Percentiles rank a stretch among this genome's conserved stretches.
Conservation (phyloP, 2,797 vertebrate genomes). For the Schizopygopsis pylzovi region DNA sequence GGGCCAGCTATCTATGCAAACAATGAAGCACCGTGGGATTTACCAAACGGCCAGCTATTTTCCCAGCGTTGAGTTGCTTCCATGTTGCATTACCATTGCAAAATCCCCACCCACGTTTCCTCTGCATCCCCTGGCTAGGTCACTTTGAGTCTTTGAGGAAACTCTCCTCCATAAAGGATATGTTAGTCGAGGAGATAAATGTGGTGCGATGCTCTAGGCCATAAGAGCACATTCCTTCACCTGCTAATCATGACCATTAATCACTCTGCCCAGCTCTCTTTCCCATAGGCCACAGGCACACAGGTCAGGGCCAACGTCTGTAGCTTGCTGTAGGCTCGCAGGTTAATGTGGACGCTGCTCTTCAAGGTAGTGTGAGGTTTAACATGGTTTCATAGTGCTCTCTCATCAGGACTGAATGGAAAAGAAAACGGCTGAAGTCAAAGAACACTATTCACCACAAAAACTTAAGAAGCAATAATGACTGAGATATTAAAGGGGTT, state of each 20-base stretch:
- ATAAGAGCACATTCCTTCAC: constrained; percentile 69
- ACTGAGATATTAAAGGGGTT: background rate
- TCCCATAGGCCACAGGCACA: constrained; percentile 50
- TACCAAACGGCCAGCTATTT: background rate
- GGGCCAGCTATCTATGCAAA: constrained; percentile 6
- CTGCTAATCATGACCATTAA: constrained; percentile 75
- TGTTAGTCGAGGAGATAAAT: constrained; percentile 66
- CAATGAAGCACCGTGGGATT: background rate
- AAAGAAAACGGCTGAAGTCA: background rate
- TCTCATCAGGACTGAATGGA: background rate
- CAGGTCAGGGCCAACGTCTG: constrained; percentile 44
- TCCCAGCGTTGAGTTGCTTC: background rate
- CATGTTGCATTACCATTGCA: constrained; percentile 37
- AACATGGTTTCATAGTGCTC: constrained; percentile 13
- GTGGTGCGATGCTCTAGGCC: constrained; percentile 61
- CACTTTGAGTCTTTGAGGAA: constrained; percentile 43
- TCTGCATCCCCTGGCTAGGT: constrained; percentile 38
- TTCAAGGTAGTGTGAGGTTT: constrained; percentile 12
- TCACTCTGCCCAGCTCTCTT: constrained; percentile 60
- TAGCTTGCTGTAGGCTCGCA: constrained; percentile 21
- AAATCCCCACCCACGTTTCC: constrained; percentile 15
- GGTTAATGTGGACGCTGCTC: constrained; percentile 38
- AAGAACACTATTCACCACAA: background rate
- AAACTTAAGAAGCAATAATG: background rate
- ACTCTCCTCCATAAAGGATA: constrained; percentile 39